Percentiles rank a stretch among this genome's conserved stretches.
These are phyloP conservation scores for Andrena trimmerana DNA, from an alignment of 2,888 invertebrate genomes.

Conservation along the genomic window DNA sequence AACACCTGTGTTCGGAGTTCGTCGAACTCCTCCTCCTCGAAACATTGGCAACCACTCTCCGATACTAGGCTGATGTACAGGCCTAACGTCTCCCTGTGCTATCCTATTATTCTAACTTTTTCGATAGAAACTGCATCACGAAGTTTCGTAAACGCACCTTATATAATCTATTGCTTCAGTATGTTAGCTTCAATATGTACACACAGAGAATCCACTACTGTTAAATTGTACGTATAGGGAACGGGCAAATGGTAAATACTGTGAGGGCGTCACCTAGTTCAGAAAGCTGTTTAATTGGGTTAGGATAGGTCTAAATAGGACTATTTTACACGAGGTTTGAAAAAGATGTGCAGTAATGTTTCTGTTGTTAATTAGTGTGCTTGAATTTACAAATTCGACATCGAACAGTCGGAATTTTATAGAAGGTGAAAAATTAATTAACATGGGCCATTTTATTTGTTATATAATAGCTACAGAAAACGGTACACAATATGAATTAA, in stretches of 20 bases:
- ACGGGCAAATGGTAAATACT: neutral
- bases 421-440: too few relatives aligned
- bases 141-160: constrained; percentile 71
- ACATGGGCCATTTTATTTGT: too few relatives aligned
- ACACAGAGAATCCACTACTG: neutral
- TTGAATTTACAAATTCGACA: too few relatives aligned
- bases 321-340: neutral
- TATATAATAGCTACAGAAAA: too few relatives aligned
- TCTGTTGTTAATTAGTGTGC: neutral
- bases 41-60: constrained; percentile 34
- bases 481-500: too few relatives aligned
- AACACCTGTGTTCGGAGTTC: constrained; percentile 69
- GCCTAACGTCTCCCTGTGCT: constrained; percentile 18
- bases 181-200: neutral
- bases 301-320: too few relatives aligned
- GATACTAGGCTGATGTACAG: constrained; percentile 20
- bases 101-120: constrained; percentile 74
- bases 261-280: too few relatives aligned
- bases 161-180: neutral
- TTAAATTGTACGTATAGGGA: neutral
- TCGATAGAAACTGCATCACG: constrained; percentile 83
- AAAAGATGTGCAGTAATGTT: neutral
- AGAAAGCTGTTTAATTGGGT: too few relatives aligned
- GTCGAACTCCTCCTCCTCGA: constrained; percentile 12
- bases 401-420: too few relatives aligned